These are phyloP conservation scores for Sphinx pinastri DNA, from an alignment of 2,888 invertebrate genomes.

Conservation along the genomic window DNA sequence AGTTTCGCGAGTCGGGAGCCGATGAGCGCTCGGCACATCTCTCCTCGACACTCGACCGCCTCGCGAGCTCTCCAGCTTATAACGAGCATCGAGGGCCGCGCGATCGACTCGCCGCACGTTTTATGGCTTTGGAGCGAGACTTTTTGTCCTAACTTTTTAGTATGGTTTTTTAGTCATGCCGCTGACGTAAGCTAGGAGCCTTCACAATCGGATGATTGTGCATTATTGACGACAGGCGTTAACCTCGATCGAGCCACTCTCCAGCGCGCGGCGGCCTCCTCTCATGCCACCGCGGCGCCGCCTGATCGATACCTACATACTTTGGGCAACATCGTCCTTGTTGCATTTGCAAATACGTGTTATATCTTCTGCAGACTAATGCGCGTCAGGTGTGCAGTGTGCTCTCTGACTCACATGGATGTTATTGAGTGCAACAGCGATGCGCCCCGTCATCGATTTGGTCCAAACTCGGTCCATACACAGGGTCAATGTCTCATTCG, in stretches of 20 bases:
- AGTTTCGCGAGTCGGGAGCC: too few species aligned
- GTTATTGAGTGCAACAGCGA: background rate
- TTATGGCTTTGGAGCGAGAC: background rate
- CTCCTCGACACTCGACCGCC: too few species aligned
- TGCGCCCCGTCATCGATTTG: slow-evolving; percentile 6
- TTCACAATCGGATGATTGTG: slow-evolving; percentile 16
- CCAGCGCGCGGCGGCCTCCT: background rate
- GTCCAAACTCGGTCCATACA: slow-evolving; percentile 1
- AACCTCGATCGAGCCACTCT: background rate
- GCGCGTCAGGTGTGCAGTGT: background rate
- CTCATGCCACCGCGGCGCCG: background rate
- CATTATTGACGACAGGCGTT: slow-evolving; percentile 16
- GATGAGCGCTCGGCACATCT: too few species aligned
- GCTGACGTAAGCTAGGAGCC: slow-evolving; percentile 13
- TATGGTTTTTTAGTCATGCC: background rate
- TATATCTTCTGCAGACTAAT: background rate
- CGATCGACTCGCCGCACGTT: background rate
- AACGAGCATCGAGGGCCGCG: too few species aligned
- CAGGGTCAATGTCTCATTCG: slow-evolving; percentile 21
- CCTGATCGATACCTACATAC: slow-evolving; percentile 2
- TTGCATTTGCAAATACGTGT: background rate
- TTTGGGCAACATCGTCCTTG: background rate
- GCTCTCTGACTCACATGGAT: background rate
- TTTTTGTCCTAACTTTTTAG: background rate
- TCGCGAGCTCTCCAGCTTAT: too few species aligned